phyloP scores from a whole-genome alignment of 1,140 invertebrate species.

The Zaprionus ghesquierei region DNA sequence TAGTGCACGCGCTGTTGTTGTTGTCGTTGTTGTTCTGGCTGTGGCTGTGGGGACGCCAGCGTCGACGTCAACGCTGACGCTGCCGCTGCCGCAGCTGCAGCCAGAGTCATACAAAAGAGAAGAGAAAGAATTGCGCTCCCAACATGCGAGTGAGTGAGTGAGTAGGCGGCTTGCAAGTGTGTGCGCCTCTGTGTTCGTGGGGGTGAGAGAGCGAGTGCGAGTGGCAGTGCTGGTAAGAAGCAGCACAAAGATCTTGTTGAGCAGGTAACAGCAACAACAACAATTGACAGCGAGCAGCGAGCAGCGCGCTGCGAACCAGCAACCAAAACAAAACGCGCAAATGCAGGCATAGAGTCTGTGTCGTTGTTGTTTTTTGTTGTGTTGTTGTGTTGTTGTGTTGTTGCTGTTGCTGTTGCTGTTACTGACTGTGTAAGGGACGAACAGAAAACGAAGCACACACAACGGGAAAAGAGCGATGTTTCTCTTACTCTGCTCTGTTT shows the following conservation, averaged over 20 bases:
- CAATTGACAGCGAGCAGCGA: conserved; percentile 27
- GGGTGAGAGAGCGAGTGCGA: conserved; percentile 4
- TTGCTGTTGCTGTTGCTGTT: conserved; percentile 14
- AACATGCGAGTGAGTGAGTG: conserved; percentile 51
- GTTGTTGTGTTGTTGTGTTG: too few species aligned
- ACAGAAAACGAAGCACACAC: conserved; percentile 7
- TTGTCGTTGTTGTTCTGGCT: neutral
- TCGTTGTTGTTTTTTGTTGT: too few species aligned
- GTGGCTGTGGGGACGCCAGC: conserved; percentile 14
- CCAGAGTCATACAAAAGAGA: conserved; percentile 22
- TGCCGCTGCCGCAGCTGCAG: neutral
- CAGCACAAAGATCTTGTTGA: conserved; percentile 73
- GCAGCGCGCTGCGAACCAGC: conserved; percentile 59
- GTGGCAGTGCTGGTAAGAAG: conserved; percentile 33
- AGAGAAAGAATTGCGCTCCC: conserved; percentile 30
- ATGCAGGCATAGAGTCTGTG: conserved; percentile 49
- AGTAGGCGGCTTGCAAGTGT: conserved; percentile 27
- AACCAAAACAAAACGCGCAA: conserved; percentile 77
- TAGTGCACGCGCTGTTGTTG: conserved; percentile 8
- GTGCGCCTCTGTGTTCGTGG: conserved; percentile 3
- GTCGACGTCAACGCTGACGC: conserved; percentile 4
- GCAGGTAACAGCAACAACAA: conserved; percentile 62
- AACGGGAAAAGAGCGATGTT: neutral
- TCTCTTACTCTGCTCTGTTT: neutral
- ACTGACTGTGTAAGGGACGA: neutral